phyloP scores from a whole-genome alignment of 2,113 vertebrate species.

The Aix galericulata region DNA sequence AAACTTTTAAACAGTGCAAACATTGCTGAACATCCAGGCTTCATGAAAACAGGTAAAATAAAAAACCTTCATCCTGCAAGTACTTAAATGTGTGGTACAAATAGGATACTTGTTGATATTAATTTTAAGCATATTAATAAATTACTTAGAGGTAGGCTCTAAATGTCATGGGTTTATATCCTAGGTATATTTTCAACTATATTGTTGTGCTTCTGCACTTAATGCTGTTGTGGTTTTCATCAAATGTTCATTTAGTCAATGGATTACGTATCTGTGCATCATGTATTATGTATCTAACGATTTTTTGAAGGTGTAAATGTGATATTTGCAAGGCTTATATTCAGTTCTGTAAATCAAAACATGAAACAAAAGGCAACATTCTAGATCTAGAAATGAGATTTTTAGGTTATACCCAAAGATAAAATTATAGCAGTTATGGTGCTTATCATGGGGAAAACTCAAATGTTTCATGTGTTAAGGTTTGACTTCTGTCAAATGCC shows the following conservation, averaged over 20 bases:
- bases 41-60: conserved; percentile 93
- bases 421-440: background rate
- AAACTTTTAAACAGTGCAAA: conserved; percentile 97
- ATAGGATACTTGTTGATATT: background rate
- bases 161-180: background rate
- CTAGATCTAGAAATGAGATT: background rate
- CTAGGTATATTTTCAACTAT: background rate
- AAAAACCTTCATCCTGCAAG: background rate
- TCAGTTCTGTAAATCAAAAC: background rate
- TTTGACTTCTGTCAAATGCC: background rate
- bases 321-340: background rate
- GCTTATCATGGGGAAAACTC: background rate
- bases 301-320: background rate
- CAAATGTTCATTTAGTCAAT: background rate
- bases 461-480: background rate
- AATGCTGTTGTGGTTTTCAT: background rate
- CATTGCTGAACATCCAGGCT: conserved; percentile 95
- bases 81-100: background rate
- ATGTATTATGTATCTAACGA: too few species aligned
- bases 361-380: background rate
- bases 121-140: background rate
- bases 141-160: background rate
- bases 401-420: background rate
- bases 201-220: background rate
- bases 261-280: too few species aligned